Evolutionary conservation across 30 jellyfish, hydroid and myxozoan genomes (phyloP), one percentile per base, ranked within the genome.

Genomic region (Pelagia noctiluca): DNA sequence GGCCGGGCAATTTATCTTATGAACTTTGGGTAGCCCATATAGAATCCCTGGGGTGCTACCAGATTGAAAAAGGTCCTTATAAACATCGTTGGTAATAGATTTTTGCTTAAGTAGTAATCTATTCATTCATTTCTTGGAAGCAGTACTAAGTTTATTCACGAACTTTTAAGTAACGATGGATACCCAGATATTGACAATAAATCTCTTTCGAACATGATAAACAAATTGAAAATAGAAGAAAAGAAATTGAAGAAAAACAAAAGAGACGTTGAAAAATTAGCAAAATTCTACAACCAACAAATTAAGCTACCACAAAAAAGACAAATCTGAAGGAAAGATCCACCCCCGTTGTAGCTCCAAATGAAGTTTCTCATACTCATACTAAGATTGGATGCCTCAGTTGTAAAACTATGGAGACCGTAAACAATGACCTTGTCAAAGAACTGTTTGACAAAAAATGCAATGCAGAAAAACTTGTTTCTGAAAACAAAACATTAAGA

Each of bases 311-410:
- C 72, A 60, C 10, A 60, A 24, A 60, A 60, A 60, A 60, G 30
- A 60, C n/a, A n/a, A n/a, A n/a, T n/a, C n/a, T n/a, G n/a, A n/a
- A n/a, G n/a, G n/a, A n/a, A n/a, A n/a, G n/a, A n/a, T n/a, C n/a
- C n/a, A n/a, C n/a, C n/a, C n/a, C n/a, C 21, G 72, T 60, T 60
- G 72, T 5, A 60, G 12, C 57, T 5, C 72, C 72, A 60, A n/a
- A 60, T 5, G 34, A n/a, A 60, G 72, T 60, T 26, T 5, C 8
- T 60, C 8, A 60, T 24, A 60, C 8, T 10, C 10, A 24, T 5
- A 60, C 10, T 4, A 60, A 60, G 72, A 60, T 24, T 5, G 21
- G 35, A 24, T 60, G 72, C 72, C 21, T 60, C 21, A 10, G 21
- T 10, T 60, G 72, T 60, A 24, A 60, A 60, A 60, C 21, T 5